These are phyloP conservation scores for Erpornis zantholeuca DNA, from an alignment of 2,113 vertebrate genomes.

Conservation along the genomic window DNA sequence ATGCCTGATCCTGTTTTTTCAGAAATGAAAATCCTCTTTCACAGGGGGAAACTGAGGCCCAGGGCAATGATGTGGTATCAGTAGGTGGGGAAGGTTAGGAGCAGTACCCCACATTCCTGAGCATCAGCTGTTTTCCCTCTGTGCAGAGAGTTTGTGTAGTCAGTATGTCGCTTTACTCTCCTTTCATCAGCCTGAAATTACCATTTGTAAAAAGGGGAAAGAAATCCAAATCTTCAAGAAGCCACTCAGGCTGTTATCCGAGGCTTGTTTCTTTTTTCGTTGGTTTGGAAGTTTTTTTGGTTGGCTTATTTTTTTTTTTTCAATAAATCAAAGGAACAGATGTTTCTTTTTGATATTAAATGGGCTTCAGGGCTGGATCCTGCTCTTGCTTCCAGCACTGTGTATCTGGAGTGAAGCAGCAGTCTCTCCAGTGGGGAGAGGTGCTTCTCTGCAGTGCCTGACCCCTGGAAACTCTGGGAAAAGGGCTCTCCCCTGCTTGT, in stretches of 20 bases:
- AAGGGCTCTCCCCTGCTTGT: not conserved
- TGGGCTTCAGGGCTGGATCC: not conserved
- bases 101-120: not conserved
- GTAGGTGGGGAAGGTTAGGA: not conserved
- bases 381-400: not conserved
- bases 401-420: fast-evolving
- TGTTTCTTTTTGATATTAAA: conserved; percentile 22
- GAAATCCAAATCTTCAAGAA: conserved; percentile 20
- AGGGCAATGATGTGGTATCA: not conserved
- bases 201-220: not conserved
- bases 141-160: not conserved
- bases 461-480: not conserved
- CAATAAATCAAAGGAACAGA: not conserved
- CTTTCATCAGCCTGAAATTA: conserved; percentile 24
- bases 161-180: not conserved
- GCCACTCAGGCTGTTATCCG: not conserved
- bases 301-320: not conserved
- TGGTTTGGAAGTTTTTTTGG: not conserved
- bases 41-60: not conserved
- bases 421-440: fast-evolving
- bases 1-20: not conserved
- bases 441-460: not conserved
- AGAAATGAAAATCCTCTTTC: not conserved
- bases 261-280: not conserved
- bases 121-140: not conserved